A percentile compares a stretch with the other conserved stretches of the same genome.
These are phyloP conservation scores for Chirona hameri DNA, from an alignment of 2,888 invertebrate genomes.

Conservation along the genomic window DNA sequence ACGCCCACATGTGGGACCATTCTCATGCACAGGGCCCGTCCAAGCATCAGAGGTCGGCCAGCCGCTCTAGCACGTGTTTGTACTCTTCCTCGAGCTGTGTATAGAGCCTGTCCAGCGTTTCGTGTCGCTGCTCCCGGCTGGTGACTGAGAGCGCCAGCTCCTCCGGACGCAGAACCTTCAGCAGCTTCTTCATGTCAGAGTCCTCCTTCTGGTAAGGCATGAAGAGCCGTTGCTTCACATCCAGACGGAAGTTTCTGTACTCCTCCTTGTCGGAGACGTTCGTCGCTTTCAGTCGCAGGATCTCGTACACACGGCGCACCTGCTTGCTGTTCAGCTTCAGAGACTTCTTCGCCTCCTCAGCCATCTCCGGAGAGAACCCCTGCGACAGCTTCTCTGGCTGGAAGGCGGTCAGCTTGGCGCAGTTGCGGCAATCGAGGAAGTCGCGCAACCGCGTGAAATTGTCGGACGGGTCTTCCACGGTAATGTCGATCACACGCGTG, in stretches of 20 bases:
- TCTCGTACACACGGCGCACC: slow-evolving; percentile 76
- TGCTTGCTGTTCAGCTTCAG: slow-evolving; percentile 67
- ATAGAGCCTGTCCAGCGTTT: slow-evolving; percentile 61
- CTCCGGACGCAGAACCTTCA: slow-evolving; percentile 58
- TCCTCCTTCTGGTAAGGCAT: slow-evolving; percentile 71
- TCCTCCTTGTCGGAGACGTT: slow-evolving; percentile 64
- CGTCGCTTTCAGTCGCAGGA: slow-evolving; percentile 68
- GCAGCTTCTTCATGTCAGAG: slow-evolving; percentile 60
- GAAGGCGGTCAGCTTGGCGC: slow-evolving; percentile 66
- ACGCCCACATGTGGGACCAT: background rate
- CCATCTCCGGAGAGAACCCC: slow-evolving; percentile 75
- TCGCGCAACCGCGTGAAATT: slow-evolving; percentile 86
- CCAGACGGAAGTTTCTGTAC: slow-evolving; percentile 69
- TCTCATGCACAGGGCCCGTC: background rate
- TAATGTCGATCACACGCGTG: slow-evolving; percentile 62
- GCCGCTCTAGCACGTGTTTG: slow-evolving; percentile 57
- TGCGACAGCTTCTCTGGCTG: slow-evolving; percentile 59
- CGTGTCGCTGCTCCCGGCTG: slow-evolving; percentile 59
- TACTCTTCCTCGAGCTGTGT: slow-evolving; percentile 62
- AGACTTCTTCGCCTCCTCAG: slow-evolving; percentile 64
- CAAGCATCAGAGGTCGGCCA: slow-evolving; percentile 41
- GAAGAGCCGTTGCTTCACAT: slow-evolving; percentile 77
- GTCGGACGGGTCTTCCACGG: slow-evolving; percentile 93
- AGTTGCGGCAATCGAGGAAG: slow-evolving; percentile 73
- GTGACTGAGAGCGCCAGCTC: slow-evolving; percentile 57